phyloP scores from a whole-genome alignment of 2,113 vertebrate species.

The Microtus montanus region DNA sequence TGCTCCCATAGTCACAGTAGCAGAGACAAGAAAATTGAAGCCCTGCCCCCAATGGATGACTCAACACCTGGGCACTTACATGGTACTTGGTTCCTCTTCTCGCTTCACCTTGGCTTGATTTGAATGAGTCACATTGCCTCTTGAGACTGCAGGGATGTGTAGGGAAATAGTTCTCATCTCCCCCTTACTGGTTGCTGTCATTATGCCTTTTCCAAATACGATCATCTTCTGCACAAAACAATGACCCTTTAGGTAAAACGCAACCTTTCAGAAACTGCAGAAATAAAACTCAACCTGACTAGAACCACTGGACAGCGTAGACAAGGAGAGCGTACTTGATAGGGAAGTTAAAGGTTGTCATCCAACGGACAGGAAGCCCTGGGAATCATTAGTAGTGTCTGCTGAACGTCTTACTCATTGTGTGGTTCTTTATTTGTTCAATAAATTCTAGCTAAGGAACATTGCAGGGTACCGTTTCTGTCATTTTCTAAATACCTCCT shows the following conservation, averaged over 20 bases:
- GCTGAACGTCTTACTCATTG: neutral
- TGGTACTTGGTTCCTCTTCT: neutral
- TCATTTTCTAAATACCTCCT: slow-evolving; percentile 41
- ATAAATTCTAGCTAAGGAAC: neutral
- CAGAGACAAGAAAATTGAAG: neutral
- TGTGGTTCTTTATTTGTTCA: neutral
- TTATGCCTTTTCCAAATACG: neutral
- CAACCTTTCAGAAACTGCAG: neutral
- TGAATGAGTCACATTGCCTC: neutral
- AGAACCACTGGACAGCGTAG: neutral
- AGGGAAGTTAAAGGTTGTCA: neutral
- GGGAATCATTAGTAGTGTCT: neutral
- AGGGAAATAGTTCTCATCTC: neutral
- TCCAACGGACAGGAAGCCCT: neutral
- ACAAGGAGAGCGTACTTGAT: neutral
- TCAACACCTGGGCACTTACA: neutral
- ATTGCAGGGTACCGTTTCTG: neutral
- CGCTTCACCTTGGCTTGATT: neutral
- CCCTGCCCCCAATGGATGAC: fast-evolving
- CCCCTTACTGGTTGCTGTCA: neutral
- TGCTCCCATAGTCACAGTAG: too few relatives aligned
- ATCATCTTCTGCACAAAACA: neutral
- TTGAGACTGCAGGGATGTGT: neutral
- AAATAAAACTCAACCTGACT: neutral
- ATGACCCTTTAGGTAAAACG: neutral